Percentiles rank a stretch among this genome's conserved stretches.
Conservation (phyloP, 1,140 invertebrate genomes). For the Drosophila kikkawai region DNA sequence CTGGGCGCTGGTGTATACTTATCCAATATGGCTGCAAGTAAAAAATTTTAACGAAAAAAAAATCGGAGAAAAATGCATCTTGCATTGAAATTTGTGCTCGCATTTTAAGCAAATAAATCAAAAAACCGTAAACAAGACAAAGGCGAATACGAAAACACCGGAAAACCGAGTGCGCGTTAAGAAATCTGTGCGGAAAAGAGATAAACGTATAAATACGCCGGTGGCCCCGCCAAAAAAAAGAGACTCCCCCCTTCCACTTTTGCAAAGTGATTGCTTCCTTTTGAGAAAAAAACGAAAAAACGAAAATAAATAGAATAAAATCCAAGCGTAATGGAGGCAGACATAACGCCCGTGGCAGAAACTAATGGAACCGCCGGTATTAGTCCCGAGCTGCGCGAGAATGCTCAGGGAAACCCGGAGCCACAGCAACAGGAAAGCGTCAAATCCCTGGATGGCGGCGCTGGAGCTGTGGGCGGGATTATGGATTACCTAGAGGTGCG, state of each 20-base stretch:
- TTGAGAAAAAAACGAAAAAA: constrained; percentile 29
- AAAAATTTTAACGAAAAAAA: constrained; percentile 44
- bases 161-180: constrained; percentile 23
- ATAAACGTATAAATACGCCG: constrained; percentile 21
- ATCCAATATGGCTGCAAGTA: constrained; percentile 69
- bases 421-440: constrained; percentile 19
- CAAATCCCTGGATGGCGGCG: constrained; percentile 19
- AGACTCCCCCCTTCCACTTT: constrained; percentile 20
- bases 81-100: constrained; percentile 22
- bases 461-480: constrained; percentile 26
- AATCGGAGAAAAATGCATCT: constrained; percentile 30
- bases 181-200: constrained; percentile 4
- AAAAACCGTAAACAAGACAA: not conserved
- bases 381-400: constrained; percentile 17
- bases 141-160: not conserved
- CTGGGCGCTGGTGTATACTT: constrained; percentile 64
- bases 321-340: constrained; percentile 53
- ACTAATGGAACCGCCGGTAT: constrained; percentile 37
- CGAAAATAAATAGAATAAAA: constrained; percentile 15
- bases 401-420: constrained; percentile 18
- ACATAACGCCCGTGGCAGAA: constrained; percentile 50
- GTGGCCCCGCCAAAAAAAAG: constrained; percentile 49
- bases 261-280: constrained; percentile 8
- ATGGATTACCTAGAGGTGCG: constrained; percentile 56
- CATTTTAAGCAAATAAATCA: constrained; percentile 1